These are phyloP conservation scores for Stichodactyla mertensii DNA, from an alignment of 64 coral and sea anemone species.

Conservation along the genomic window DNA sequence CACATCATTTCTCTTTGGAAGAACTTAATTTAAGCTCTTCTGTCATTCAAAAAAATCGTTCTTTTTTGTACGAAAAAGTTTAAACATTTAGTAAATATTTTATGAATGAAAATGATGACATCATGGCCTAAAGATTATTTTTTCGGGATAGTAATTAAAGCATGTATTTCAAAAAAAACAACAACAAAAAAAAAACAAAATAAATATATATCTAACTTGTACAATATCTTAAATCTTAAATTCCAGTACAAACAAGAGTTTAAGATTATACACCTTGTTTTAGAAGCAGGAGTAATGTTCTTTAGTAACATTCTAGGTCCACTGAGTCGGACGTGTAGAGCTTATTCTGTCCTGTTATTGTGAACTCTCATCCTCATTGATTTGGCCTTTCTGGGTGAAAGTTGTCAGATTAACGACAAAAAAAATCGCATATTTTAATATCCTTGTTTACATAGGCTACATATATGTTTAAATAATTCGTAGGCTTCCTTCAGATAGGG, in stretches of 20 bases:
- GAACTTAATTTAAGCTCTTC: constrained; percentile 2
- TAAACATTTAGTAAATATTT: background rate
- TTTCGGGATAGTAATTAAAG: background rate
- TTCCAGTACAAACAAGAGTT: background rate
- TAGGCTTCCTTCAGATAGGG: background rate
- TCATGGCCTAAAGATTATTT: background rate
- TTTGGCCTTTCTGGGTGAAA: constrained; percentile 1
- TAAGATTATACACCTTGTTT: background rate
- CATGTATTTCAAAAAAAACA: background rate
- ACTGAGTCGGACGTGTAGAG: background rate
- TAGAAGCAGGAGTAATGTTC: background rate
- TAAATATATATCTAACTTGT: constrained; percentile 1
- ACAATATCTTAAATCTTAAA: background rate
- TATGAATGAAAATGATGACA: background rate
- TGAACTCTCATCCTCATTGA: background rate
- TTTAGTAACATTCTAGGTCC: background rate
- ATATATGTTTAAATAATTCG: background rate
- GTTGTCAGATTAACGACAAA: background rate
- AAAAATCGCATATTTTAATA: background rate
- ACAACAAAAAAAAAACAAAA: background rate
- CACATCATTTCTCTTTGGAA: background rate
- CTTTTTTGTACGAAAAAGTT: background rate
- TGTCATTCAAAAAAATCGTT: background rate
- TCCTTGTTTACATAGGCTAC: background rate
- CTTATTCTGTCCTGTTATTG: background rate